phyloP scores from a whole-genome alignment of 2,888 invertebrate species.

The Oscheius sp. region DNA sequence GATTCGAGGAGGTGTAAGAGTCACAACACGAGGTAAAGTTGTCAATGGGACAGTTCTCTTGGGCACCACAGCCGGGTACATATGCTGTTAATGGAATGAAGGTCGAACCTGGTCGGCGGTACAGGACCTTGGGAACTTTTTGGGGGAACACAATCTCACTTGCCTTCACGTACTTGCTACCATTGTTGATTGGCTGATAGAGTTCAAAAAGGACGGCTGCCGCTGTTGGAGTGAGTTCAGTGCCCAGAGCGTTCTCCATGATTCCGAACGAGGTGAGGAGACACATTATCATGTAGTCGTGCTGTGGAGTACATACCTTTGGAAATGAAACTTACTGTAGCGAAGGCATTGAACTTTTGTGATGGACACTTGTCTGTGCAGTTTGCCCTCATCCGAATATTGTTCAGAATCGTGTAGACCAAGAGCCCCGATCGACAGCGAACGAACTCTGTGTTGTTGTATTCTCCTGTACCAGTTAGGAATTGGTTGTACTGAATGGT shows the following conservation, averaged over 20 bases:
- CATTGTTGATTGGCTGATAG: not conserved
- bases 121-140: not conserved
- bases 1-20: not conserved
- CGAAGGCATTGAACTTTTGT: not conserved
- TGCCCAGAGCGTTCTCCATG: not conserved
- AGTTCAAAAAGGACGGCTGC: not conserved
- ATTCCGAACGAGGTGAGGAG: not conserved
- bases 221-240: not conserved
- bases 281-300: not conserved
- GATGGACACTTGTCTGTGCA: not conserved
- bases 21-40: slow-evolving; percentile 8
- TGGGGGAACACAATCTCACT: not conserved
- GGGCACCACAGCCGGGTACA: not conserved
- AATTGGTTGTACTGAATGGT: not conserved
- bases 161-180: not conserved
- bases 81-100: not conserved
- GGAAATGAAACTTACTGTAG: not conserved
- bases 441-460: not conserved
- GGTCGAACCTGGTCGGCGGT: not conserved
- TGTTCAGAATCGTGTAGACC: not conserved
- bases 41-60: slow-evolving; percentile 2
- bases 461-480: not conserved
- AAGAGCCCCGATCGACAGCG: not conserved
- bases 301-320: not conserved
- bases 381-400: not conserved